These are phyloP conservation scores for Nowickia ferox DNA, from an alignment of 2,888 invertebrate genomes.

Conservation along the genomic window DNA sequence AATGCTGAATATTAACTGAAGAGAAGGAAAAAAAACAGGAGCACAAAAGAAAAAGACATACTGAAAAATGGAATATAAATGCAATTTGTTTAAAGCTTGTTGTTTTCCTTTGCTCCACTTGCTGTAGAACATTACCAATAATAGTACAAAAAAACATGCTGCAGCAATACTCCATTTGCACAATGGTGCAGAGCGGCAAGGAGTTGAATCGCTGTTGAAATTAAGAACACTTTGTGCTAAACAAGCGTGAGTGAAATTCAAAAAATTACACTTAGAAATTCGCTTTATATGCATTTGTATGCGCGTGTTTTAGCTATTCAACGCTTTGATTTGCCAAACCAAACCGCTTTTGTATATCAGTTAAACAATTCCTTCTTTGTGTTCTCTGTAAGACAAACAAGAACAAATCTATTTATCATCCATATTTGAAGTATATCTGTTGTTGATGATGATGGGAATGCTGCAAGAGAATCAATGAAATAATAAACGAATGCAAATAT, in stretches of 20 bases:
- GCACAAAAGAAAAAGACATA: conserved; percentile 11
- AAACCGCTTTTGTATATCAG: not conserved
- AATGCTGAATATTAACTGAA: conserved; percentile 47
- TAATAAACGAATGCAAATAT: conserved; percentile 26
- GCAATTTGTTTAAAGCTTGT: conserved; percentile 65
- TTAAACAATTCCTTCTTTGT: conserved; percentile 3
- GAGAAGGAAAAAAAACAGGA: not conserved
- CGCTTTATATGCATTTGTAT: too few relatives aligned
- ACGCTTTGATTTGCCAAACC: not conserved
- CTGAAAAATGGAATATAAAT: conserved; percentile 66
- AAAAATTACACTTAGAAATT: too few relatives aligned
- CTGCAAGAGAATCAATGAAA: conserved; percentile 24
- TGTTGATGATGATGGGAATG: conserved; percentile 29
- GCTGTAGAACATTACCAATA: conserved; percentile 39
- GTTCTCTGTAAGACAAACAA: conserved; percentile 3
- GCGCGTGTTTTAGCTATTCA: not conserved
- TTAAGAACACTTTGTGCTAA: not conserved
- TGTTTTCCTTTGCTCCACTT: conserved; percentile 13
- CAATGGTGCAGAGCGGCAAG: not conserved
- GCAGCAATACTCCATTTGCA: not conserved
- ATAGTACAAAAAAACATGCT: conserved; percentile 4
- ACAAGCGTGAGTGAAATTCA: too few relatives aligned
- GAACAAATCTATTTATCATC: conserved; percentile 32
- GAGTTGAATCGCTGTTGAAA: not conserved
- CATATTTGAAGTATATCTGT: conserved; percentile 32